Evolutionary conservation across 2,797 vertebrate species (phyloP).

Genomic region (Mormyrus hasselquistii): DNA sequence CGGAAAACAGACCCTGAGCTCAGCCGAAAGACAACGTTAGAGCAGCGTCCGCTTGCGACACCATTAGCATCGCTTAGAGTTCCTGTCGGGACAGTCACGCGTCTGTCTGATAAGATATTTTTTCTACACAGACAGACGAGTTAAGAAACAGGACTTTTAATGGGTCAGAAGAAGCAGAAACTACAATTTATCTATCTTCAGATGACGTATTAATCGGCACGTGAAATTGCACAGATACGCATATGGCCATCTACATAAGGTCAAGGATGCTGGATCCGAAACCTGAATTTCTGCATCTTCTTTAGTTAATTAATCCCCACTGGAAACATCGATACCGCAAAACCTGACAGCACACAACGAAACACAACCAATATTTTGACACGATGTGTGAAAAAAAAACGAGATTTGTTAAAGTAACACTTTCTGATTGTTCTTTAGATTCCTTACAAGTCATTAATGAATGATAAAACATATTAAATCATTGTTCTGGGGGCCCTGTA

Average conservation of each 20-base stretch:
- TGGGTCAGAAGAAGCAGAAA: not conserved
- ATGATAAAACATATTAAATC: not conserved
- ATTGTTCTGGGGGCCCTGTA: not conserved
- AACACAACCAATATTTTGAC: not conserved
- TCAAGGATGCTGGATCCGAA: not conserved
- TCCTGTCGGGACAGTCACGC: not conserved
- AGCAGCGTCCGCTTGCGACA: not conserved
- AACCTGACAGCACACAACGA: not conserved
- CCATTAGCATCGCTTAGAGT: not conserved
- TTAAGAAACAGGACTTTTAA: not conserved
- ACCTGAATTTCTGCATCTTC: not conserved
- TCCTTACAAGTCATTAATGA: not conserved
- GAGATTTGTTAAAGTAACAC: not conserved
- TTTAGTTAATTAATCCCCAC: not conserved
- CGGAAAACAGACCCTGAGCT: slow-evolving; percentile 76
- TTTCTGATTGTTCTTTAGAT: not conserved
- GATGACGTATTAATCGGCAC: not conserved
- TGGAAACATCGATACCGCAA: not conserved
- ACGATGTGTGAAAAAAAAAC: not conserved
- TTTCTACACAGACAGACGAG: not conserved
- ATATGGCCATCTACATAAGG: not conserved
- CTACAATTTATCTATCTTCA: not conserved
- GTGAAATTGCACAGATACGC: not conserved
- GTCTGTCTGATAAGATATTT: not conserved
- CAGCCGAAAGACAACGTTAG: not conserved